A percentile compares a stretch with the other conserved stretches of the same genome.
phyloP scores from a whole-genome alignment of 2,888 invertebrate species.

The Hedychridium roseum region DNA sequence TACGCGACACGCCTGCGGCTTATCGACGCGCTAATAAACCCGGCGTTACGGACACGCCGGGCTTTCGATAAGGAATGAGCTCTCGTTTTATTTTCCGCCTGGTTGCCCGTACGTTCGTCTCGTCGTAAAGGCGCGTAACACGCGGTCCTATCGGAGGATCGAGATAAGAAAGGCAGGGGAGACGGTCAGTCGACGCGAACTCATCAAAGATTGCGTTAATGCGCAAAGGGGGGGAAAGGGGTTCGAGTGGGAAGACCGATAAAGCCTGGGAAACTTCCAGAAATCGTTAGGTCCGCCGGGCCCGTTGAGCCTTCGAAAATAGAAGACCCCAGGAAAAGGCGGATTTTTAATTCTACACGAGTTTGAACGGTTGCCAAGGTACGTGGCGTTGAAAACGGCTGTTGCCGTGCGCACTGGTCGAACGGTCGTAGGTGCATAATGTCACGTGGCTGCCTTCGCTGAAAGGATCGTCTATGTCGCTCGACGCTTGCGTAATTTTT shows the following conservation, averaged over 20 bases:
- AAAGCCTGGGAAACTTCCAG: conserved; percentile 13
- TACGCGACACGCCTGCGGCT: conserved; percentile 37
- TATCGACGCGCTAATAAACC: conserved; percentile 52
- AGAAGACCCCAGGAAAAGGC: too few relatives aligned
- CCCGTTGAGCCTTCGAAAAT: too few relatives aligned
- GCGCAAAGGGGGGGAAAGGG: conserved; percentile 9
- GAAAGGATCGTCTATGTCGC: too few relatives aligned
- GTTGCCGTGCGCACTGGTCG: too few relatives aligned
- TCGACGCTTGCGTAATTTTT: too few relatives aligned
- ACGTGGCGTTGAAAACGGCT: too few relatives aligned
- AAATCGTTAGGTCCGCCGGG: too few relatives aligned
- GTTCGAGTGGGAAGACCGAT: conserved; percentile 17
- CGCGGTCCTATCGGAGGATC: conserved; percentile 29
- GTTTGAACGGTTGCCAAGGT: too few relatives aligned
- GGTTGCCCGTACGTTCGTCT: conserved; percentile 15
- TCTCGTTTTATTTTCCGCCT: conserved; percentile 36
- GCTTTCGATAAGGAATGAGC: conserved; percentile 44
- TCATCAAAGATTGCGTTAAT: conserved; percentile 26
- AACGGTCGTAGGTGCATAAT: too few relatives aligned
- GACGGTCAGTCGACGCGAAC: conserved; percentile 15
- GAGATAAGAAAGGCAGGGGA: conserved; percentile 29
- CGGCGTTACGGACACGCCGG: conserved; percentile 40
- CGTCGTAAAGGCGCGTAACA: conserved; percentile 38
- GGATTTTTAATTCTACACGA: too few relatives aligned
- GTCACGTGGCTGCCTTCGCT: too few relatives aligned